phyloP scores from a whole-genome alignment of 92 coral and sea anemone genomes.

The Porites divaricata region DNA sequence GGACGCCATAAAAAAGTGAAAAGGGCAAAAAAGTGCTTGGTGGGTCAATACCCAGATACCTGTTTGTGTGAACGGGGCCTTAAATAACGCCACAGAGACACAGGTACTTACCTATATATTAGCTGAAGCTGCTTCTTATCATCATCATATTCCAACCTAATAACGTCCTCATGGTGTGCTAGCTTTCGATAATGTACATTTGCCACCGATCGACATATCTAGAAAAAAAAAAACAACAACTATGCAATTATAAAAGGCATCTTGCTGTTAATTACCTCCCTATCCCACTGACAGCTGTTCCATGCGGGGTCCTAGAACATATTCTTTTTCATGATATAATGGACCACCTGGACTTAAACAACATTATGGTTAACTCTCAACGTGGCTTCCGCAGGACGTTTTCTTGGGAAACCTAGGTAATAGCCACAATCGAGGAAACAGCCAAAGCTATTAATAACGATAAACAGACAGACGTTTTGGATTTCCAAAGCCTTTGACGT shows the following conservation, averaged over 20 bases:
- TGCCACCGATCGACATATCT: no score
- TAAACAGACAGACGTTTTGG: neutral
- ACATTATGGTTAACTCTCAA: neutral
- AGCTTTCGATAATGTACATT: no score
- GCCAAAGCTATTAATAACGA: slow-evolving; percentile 15
- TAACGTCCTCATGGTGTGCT: no score
- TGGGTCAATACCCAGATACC: no score
- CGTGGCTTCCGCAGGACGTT: slow-evolving; percentile 20
- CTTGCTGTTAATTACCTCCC: slow-evolving; percentile 17
- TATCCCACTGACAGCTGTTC: slow-evolving; percentile 10
- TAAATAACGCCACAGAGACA: no score
- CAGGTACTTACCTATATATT: no score
- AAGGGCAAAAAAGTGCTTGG: no score
- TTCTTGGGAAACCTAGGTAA: slow-evolving; percentile 27
- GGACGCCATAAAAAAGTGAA: no score
- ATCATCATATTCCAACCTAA: no score
- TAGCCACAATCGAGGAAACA: slow-evolving; percentile 11
- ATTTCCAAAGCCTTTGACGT: slow-evolving; percentile 28
- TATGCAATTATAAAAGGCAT: slow-evolving; percentile 12
- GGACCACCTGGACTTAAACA: slow-evolving; percentile 10
- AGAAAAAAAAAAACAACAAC: no score
- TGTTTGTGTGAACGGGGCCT: no score
- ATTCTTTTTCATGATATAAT: neutral
- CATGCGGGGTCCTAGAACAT: slow-evolving; percentile 3
- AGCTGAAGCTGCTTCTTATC: no score